A percentile compares a stretch with the other conserved stretches of the same genome.
Evolutionary conservation across 2,888 invertebrate species (phyloP).

Genomic region (Cryptocephalus primarius): DNA sequence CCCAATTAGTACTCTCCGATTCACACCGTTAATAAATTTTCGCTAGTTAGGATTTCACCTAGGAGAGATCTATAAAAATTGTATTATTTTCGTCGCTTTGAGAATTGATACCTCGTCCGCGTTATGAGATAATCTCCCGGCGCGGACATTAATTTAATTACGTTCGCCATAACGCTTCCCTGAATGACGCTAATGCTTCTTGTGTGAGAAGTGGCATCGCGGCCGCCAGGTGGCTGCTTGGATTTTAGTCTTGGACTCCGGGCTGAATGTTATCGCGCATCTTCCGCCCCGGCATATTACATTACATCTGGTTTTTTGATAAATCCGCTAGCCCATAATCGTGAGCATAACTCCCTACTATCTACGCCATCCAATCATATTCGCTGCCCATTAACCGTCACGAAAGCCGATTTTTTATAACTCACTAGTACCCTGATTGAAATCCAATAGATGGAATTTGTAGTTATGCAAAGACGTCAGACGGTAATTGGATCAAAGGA

Average conservation of each 20-base stretch:
- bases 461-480: too few species aligned
- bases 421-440: too few species aligned
- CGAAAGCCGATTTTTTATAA: not conserved
- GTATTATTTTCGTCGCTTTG: too few species aligned
- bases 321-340: conserved; percentile 22
- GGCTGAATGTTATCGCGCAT: conserved; percentile 20
- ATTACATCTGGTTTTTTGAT: conserved; percentile 30
- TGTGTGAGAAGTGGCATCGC: not conserved
- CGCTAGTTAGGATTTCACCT: too few species aligned
- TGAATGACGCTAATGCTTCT: conserved; percentile 13
- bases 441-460: too few species aligned
- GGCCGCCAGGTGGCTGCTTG: too few species aligned
- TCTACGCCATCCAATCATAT: conserved; percentile 9
- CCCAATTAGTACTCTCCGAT: too few species aligned
- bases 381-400: not conserved
- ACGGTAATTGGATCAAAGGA: too few species aligned
- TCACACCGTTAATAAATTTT: too few species aligned
- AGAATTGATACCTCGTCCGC: too few species aligned
- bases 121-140: conserved; percentile 6
- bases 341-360: conserved; percentile 22
- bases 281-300: conserved; percentile 21
- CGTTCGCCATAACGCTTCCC: conserved; percentile 9
- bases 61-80: too few species aligned
- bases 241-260: not conserved
- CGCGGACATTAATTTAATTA: conserved; percentile 13